Conservation (phyloP, 2,888 invertebrate species). For the Frankliniella fusca region DNA sequence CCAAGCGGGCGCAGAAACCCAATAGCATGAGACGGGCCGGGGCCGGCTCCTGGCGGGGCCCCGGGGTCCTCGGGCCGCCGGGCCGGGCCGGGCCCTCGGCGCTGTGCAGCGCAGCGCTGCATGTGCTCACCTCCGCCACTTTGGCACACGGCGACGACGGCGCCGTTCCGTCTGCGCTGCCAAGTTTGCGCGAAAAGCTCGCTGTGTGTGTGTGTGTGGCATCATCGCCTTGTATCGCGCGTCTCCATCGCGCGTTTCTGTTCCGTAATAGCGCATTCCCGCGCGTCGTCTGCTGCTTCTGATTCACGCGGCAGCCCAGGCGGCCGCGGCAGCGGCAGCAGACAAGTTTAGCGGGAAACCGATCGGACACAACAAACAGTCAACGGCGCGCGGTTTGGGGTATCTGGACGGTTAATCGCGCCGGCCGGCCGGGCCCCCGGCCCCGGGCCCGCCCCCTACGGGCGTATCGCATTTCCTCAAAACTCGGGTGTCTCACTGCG, state of each 20-base stretch:
- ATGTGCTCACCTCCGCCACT: background rate
- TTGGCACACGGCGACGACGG: background rate
- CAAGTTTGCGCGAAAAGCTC: background rate
- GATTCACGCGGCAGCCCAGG: background rate
- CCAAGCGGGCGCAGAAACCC: too few species aligned
- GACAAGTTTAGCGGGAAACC: background rate
- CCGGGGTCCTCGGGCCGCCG: too few species aligned
- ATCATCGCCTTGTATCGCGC: background rate
- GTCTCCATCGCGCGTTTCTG: background rate
- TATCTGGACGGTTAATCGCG: background rate
- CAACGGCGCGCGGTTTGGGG: background rate
- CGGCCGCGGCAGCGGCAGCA: background rate
- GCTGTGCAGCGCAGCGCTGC: background rate
- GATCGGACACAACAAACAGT: background rate
- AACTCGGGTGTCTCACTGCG: background rate
- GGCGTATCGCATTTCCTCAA: background rate
- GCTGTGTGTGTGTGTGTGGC: background rate
- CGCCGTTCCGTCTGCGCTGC: background rate
- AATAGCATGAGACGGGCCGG: too few species aligned
- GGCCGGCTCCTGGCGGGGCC: too few species aligned
- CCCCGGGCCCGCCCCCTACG: background rate
- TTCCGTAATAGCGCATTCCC: constrained; percentile 5
- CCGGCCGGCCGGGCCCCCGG: too few species aligned
- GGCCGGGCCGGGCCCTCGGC: too few species aligned
- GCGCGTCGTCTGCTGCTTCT: background rate